Evolutionary conservation across 2,888 invertebrate species (phyloP).

Genomic region (Strigamia transsilvanica): DNA sequence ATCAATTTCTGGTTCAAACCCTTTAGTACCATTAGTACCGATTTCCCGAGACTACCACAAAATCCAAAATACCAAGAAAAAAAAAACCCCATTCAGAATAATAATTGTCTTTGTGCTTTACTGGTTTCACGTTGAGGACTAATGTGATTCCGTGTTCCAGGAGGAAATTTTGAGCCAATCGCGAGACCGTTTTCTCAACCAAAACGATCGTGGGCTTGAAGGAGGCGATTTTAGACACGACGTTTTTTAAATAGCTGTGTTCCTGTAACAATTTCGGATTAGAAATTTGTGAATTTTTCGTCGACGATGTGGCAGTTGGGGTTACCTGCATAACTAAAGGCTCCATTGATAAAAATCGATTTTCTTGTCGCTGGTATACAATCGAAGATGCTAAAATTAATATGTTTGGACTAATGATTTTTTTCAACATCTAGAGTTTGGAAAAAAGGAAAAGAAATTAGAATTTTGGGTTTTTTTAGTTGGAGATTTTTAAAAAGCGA

Average conservation of each 20-base stretch:
- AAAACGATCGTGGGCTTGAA: constrained; percentile 87
- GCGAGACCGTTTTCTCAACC: constrained; percentile 84
- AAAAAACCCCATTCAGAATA: too few relatives aligned
- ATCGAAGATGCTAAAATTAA: constrained; percentile 87
- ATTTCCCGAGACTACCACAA: too few relatives aligned
- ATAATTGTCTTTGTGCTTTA: too few relatives aligned
- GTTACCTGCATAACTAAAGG: constrained; percentile 88
- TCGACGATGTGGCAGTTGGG: too few relatives aligned
- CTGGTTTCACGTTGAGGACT: constrained; percentile 82
- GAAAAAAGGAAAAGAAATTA: constrained; percentile 21
- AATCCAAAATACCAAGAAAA: too few relatives aligned
- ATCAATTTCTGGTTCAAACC: too few relatives aligned
- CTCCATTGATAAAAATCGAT: constrained; percentile 90
- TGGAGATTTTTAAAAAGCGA: constrained; percentile 23
- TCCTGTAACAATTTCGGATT: too few relatives aligned
- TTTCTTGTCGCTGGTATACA: constrained; percentile 89
- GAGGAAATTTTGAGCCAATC: constrained; percentile 85
- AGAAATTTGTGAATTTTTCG: too few relatives aligned
- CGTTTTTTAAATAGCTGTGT: constrained; percentile 83
- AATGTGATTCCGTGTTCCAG: constrained; percentile 82
- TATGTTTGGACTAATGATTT: constrained; percentile 80
- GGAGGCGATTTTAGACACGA: constrained; percentile 83
- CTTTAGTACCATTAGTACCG: too few relatives aligned
- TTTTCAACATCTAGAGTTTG: constrained; percentile 61
- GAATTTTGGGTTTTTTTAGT: too few relatives aligned